Conservation (phyloP, 2,797 vertebrate species). For the Fistularia commersonii region DNA sequence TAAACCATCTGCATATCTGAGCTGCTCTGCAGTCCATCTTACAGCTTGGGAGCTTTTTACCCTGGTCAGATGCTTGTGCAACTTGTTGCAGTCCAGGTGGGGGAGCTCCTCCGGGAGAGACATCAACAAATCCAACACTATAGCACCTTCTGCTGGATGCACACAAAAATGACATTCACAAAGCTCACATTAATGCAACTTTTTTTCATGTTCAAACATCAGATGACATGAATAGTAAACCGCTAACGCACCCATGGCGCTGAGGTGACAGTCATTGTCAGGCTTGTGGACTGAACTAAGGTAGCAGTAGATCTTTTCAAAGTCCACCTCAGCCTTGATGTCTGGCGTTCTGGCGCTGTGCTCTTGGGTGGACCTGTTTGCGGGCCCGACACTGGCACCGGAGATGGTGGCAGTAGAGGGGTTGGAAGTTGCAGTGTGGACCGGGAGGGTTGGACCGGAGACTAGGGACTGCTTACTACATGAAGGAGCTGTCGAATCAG, state of each 20-base stretch:
- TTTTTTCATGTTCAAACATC: neutral
- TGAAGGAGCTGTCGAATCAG: too few species aligned
- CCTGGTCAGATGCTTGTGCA: conserved; percentile 65
- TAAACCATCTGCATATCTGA: too few species aligned
- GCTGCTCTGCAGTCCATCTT: too few species aligned
- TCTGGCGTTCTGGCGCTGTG: conserved; percentile 2
- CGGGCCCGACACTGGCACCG: neutral
- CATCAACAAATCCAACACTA: conserved; percentile 74
- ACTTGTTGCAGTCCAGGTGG: conserved; percentile 58
- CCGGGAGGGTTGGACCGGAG: neutral
- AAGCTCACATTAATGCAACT: neutral
- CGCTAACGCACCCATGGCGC: conserved; percentile 69
- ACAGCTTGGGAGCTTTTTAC: conserved; percentile 22
- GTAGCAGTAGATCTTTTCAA: conserved; percentile 73
- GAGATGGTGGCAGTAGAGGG: fast-evolving
- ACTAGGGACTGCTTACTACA: too few species aligned
- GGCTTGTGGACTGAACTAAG: conserved; percentile 41
- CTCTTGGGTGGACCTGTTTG: conserved; percentile 4
- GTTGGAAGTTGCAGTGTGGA: neutral
- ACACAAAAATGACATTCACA: conserved; percentile 1
- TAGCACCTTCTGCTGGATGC: conserved; percentile 63
- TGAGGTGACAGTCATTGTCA: conserved; percentile 33
- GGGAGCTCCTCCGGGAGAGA: conserved; percentile 70
- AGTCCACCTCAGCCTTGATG: conserved; percentile 53
- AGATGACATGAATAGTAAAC: neutral